Evolutionary conservation across 2,113 vertebrate genomes (phyloP).

Genomic region (Nycticorax nycticorax): DNA sequence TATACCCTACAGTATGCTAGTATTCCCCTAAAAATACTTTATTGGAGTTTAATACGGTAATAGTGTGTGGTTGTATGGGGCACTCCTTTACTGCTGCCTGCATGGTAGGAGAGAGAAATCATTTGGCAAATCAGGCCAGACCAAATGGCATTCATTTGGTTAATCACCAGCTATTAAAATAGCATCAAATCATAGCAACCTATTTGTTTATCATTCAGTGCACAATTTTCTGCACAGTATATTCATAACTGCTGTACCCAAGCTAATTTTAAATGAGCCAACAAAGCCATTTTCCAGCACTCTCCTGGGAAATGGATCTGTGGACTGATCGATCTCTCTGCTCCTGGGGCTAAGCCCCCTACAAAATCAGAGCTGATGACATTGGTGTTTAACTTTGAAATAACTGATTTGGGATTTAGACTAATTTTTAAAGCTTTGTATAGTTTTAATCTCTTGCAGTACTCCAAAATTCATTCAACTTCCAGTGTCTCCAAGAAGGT

Average conservation of each 20-base stretch:
- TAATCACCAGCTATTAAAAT: conserved; percentile 68
- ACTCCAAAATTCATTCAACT: conserved; percentile 70
- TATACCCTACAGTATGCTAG: neutral
- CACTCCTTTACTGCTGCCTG: neutral
- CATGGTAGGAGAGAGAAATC: neutral
- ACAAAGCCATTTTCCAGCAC: conserved; percentile 57
- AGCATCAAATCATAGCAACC: conserved; percentile 65
- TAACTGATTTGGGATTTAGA: conserved; percentile 39
- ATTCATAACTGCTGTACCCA: conserved; percentile 76
- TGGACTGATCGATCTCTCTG: conserved; percentile 66
- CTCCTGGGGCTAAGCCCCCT: conserved; percentile 59
- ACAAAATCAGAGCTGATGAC: conserved; percentile 54
- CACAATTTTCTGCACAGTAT: conserved; percentile 70
- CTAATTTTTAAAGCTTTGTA: neutral
- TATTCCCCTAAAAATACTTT: neutral
- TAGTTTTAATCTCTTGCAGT: neutral
- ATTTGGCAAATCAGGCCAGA: conserved; percentile 48
- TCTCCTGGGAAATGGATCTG: conserved; percentile 62
- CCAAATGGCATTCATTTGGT: conserved; percentile 59
- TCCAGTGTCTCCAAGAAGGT: conserved; percentile 69
- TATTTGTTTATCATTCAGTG: conserved; percentile 69
- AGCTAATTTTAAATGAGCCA: conserved; percentile 76
- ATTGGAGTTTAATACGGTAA: neutral
- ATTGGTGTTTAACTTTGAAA: conserved; percentile 52
- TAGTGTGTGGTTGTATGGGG: neutral